Evolutionary conservation across 2,888 invertebrate species (phyloP).

Genomic region (Himalopsyche anomala): DNA sequence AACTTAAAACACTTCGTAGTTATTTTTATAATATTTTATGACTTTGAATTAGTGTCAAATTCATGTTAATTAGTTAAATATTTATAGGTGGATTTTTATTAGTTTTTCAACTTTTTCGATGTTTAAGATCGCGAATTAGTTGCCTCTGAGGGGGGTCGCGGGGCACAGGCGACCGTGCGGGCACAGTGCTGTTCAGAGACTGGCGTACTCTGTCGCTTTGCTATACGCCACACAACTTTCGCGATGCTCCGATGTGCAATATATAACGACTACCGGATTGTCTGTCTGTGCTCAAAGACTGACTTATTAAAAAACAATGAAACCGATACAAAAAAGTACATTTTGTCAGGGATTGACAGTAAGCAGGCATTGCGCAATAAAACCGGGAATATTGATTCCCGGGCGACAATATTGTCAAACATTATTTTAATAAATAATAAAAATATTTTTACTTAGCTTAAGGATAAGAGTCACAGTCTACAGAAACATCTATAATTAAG

Average conservation of each 20-base stretch:
- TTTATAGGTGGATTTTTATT: neutral
- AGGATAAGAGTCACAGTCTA: too few species aligned
- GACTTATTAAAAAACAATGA: neutral
- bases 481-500: too few species aligned
- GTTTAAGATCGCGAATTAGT: neutral
- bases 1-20: too few species aligned
- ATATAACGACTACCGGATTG: conserved; percentile 4
- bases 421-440: too few species aligned
- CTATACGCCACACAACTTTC: neutral
- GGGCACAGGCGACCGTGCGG: neutral
- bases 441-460: too few species aligned
- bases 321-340: neutral
- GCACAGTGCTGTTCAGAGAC: neutral
- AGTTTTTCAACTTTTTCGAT: neutral
- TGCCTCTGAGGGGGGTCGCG: neutral
- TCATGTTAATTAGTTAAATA: too few species aligned
- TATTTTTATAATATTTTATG: too few species aligned
- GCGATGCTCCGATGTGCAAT: neutral
- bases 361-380: too few species aligned
- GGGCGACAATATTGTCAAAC: too few species aligned
- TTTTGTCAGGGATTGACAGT: too few species aligned
- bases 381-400: too few species aligned
- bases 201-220: neutral
- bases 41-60: too few species aligned
- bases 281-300: neutral